Base-by-base conservation (phyloP, 2,113 vertebrate species). In the Fulica atra region DNA sequence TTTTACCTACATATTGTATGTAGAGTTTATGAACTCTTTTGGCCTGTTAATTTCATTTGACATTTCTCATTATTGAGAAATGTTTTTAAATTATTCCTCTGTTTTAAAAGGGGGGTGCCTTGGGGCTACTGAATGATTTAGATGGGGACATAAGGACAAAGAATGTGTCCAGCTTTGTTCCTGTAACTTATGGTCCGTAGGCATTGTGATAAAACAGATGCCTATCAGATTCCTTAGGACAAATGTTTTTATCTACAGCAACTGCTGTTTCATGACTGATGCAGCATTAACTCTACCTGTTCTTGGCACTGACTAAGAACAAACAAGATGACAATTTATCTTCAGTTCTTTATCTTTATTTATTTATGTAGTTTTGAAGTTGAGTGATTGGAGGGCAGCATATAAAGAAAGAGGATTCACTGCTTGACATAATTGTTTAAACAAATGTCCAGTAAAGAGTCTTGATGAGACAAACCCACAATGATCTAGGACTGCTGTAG, bases 161-260 rank as follows among this genome's bases (percentile, higher is more conserved):
- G n/a, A 82, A 59, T 20, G 35, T 60, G 54, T 31, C 51, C 16
- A 6, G n/a, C 56, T 88, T 33, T 79, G 81, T 63, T 88, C 19
- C 79, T 88, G 21, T 51, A 77, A 81, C 26, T 66, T 64, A 35
- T 2, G 1, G 24, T 80, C 68, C 65, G 40, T 16, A 63, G 79
- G n/a, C 54, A 73, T 9, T 81, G 42, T 73, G 86, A 61, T 83
- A 89, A 89, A 81, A 63, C 42, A 86, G 64, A 74, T 71, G 63
- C 56, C 79, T 69, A 71, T 76, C 81, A 56, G 86, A 91, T 93
- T 89, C 85, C 61, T 35, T 19, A 72, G 71, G 64, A 93, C 71
- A 83, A 87, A 91, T 87, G 16, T 71, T 86, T 86, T 72, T 81
- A 92, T 74, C 77, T 89, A 38, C 42, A 86, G 72, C 91, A 95